Percentiles rank a stretch among this genome's conserved stretches.
phyloP scores from a whole-genome alignment of 2,113 vertebrate genomes.

The Corythornis madagascariensis region DNA sequence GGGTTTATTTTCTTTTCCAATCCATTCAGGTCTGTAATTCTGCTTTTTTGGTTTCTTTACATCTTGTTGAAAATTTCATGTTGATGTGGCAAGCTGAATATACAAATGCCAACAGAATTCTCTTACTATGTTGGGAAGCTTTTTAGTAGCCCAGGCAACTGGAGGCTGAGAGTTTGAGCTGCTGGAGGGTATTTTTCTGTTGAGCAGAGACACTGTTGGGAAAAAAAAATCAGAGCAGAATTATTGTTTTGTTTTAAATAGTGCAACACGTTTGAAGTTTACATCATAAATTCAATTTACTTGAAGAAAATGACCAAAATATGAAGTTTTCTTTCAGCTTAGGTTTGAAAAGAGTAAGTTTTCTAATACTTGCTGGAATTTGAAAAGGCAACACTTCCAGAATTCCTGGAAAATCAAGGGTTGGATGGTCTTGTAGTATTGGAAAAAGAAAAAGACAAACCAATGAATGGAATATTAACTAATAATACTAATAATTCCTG shows the following conservation, averaged over 20 bases:
- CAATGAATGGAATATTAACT: not conserved
- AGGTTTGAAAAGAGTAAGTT: not conserved
- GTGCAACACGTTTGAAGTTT: not conserved
- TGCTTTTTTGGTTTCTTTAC: not conserved
- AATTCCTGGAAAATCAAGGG: not conserved
- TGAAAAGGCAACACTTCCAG: not conserved
- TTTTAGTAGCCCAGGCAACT: not conserved
- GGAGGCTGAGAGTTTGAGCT: not conserved
- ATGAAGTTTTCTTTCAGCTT: not conserved
- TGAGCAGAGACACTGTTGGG: not conserved
- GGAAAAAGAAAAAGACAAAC: not conserved
- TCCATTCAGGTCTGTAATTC: not conserved
- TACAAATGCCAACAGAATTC: constrained; percentile 10
- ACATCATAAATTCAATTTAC: not conserved
- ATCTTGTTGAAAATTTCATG: constrained; percentile 9
- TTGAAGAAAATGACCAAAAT: not conserved
- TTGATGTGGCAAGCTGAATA: not conserved
- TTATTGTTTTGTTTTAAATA: constrained; percentile 4
- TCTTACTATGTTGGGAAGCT: not conserved
- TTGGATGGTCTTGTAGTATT: not conserved
- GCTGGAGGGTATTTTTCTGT: not conserved
- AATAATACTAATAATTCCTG: not conserved
- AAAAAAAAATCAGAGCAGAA: not conserved
- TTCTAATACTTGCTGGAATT: not conserved
- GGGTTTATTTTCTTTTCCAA: not conserved